Evolutionary conservation across 2,797 vertebrate genomes (phyloP).

Genomic region (Pelochelys cantorii): DNA sequence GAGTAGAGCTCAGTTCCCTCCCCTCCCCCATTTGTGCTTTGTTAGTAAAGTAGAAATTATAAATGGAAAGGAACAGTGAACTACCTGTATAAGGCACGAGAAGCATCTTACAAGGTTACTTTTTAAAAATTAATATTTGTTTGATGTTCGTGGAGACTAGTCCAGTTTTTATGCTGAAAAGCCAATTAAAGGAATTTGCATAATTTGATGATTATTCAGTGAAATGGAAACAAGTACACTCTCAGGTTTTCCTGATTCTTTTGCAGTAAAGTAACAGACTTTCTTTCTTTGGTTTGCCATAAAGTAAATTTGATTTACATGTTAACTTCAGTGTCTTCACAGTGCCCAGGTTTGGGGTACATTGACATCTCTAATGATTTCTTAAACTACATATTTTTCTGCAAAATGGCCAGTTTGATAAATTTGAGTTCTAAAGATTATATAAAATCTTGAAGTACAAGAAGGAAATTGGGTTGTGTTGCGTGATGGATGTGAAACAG

Average conservation of each 20-base stretch:
- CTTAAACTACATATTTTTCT: neutral
- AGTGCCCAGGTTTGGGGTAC: neutral
- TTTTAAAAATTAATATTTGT: neutral
- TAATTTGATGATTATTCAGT: neutral
- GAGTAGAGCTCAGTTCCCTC: neutral
- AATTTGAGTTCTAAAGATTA: neutral
- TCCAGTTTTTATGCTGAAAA: neutral
- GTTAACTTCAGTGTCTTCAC: neutral
- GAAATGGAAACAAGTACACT: neutral
- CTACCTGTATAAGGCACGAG: neutral
- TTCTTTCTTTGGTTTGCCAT: neutral
- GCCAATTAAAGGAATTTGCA: neutral
- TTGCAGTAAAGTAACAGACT: neutral
- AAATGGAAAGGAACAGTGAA: neutral
- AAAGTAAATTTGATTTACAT: neutral
- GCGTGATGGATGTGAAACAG: neutral
- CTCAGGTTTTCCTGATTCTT: neutral
- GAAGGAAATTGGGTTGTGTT: neutral
- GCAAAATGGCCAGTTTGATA: neutral
- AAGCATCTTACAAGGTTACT: neutral
- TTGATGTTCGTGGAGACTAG: neutral
- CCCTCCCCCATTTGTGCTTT: neutral
- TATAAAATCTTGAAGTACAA: neutral
- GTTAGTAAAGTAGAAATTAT: neutral
- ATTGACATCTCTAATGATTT: neutral